Base-by-base conservation (phyloP, 2,113 vertebrate species). In the Orientallactaga bullata region DNA sequence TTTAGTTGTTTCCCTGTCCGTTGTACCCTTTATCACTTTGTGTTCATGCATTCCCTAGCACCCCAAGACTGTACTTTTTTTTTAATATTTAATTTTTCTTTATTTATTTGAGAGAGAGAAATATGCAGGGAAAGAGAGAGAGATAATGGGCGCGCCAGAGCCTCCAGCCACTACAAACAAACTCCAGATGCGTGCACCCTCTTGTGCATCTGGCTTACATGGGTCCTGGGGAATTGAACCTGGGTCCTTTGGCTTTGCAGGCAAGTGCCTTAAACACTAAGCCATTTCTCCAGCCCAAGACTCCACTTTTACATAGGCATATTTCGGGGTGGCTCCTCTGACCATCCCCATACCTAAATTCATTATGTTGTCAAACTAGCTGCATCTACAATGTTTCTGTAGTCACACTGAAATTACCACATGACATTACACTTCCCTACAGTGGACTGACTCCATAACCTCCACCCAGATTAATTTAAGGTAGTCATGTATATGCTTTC, bases 261-360 rank as follows among this genome's bases (percentile, higher is more conserved):
- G n/a, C n/a, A n/a, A n/a, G n/a, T n/a, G n/a, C n/a, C n/a, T n/a
- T n/a, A n/a, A n/a, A n/a, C n/a, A n/a, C n/a, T n/a, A n/a, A n/a
- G n/a, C n/a, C n/a, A n/a, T n/a, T n/a, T n/a, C n/a, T n/a, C n/a
- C n/a, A n/a, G n/a, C 39, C 26, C 35, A 65, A 83, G 12, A 74
- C 18, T 42, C 51, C 37, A 37, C 18, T 93, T 93, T 88, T 78
- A 91, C 30, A 63, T 73, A 69, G 32, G 86, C n/a, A 94, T 18
- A 87, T 18, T 32, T 78, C 69, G 30, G 35, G 24, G 26, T 78
- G 89, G 51, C 15, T 89, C 24, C n/a, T 65, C 74, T 85, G 20
- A 85, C 81, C 39, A 83, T 88, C 37, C 69, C 42, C 51, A 81
- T 35, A 71, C 35, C 21, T 89, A 85, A 73, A 35, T 90, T 85